Base-by-base conservation (phyloP, 37 sponge, comb jelly and placozoan species). In the Amphimedon queenslandica region DNA sequence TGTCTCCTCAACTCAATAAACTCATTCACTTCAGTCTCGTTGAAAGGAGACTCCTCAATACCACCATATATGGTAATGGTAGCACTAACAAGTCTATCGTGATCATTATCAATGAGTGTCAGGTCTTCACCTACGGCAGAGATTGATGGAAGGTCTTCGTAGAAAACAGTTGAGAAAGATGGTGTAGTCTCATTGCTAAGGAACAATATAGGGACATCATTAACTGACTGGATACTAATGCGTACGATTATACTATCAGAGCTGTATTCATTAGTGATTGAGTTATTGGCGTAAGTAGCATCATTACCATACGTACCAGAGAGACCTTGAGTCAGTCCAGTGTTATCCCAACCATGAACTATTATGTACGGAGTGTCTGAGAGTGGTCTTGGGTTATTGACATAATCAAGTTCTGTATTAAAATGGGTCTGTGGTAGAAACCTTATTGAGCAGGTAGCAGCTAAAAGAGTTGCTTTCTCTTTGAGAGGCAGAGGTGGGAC, bases 271-370 rank as follows among this genome's bases (percentile, higher is more conserved):
- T 84, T 84, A 53, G 73, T 90, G 57, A 30, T 36, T 30, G 92
- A 85, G 0, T 1, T 42, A 55, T 24, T 57, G 23, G 82, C 85
- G 37, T 78, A 83, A 0, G 88, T 73, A 39, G 88, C 85, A 75
- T 94, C 91, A 36, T 83, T 81, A 4, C 95, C 95, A 71, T 90
- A 90, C 32, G 80, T 77, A 42, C 88, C 92, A 37, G 84, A 80
- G 67, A 60, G 29, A 1, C 88, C 84, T 8, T 36, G 58, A 5
- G 86, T 90, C 27, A 4, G 31, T 10, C 88, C 95, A n/a, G 95
- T 94, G 51, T 84, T 85, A 67, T 94, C 95, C 95, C 95, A 94
- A 1, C 87, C 95, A 4, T 55, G 67, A 2, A 71, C 88, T 21
- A 38, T 27, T 25, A 94, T 64, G 39, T 73, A 90, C 0, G 95